phyloP scores from a whole-genome alignment of 1,140 invertebrate species.

The Panagrolaimus sp. region DNA sequence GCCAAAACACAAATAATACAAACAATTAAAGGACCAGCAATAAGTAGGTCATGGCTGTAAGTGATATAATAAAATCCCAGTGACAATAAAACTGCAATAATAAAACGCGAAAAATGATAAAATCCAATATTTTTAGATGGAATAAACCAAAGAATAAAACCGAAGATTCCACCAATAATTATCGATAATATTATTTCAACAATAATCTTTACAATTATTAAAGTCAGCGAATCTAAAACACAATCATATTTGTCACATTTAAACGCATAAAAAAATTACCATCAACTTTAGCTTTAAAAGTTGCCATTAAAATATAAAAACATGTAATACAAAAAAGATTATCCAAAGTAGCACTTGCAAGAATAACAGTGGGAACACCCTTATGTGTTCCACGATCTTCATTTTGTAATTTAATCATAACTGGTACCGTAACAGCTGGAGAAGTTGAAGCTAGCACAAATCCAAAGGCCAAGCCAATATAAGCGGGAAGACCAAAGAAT shows the following conservation, averaged over 20 bases:
- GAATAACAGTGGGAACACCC: slow-evolving; percentile 88
- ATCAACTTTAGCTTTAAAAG: background rate
- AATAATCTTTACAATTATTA: background rate
- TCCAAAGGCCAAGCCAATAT: slow-evolving; percentile 44
- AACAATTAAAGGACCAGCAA: background rate
- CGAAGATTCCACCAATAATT: background rate
- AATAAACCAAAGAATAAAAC: background rate
- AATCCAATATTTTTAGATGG: background rate
- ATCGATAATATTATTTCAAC: background rate
- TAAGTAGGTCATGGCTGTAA: background rate
- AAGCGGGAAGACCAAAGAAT: slow-evolving; percentile 74
- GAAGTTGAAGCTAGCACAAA: slow-evolving; percentile 83
- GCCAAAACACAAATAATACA: background rate
- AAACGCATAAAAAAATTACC: no score
- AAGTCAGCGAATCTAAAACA: background rate
- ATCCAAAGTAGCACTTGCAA: slow-evolving; percentile 82
- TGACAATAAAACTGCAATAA: background rate
- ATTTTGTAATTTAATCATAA: slow-evolving; percentile 73
- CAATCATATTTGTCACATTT: no score
- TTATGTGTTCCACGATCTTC: slow-evolving; percentile 83
- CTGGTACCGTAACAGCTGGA: slow-evolving; percentile 87
- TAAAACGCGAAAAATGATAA: background rate
- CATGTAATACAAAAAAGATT: slow-evolving; percentile 76
- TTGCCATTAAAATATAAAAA: slow-evolving; percentile 70
- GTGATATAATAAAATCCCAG: background rate